Percentiles rank a stretch among this genome's conserved stretches.
Conservation (phyloP, 2,888 invertebrate species). For the Arctia plantaginis region DNA sequence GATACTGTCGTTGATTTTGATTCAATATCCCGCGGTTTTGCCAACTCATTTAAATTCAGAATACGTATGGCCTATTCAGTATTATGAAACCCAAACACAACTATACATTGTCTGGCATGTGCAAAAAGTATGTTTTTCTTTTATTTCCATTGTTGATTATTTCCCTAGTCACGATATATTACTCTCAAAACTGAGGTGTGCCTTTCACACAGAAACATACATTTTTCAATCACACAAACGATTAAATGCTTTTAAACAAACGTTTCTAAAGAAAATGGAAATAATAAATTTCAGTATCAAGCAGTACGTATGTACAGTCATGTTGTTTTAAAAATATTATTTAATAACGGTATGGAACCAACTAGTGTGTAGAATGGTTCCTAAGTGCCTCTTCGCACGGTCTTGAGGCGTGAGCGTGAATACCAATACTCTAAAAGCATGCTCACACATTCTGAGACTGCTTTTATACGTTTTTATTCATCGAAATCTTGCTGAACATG, state of each 20-base stretch:
- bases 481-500: constrained; percentile 35
- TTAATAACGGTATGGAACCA: constrained; percentile 52
- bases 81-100: neutral
- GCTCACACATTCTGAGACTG: constrained; percentile 55
- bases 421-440: constrained; percentile 69
- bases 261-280: neutral
- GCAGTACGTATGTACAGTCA: neutral
- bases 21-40: neutral
- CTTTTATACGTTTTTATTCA: constrained; percentile 52
- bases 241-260: neutral
- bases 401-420: constrained; percentile 55
- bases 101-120: neutral
- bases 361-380: constrained; percentile 45
- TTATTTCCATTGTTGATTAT: neutral
- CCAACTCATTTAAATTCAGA: neutral
- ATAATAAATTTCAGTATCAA: neutral
- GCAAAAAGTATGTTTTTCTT: neutral
- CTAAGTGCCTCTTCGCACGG: constrained; percentile 56
- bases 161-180: neutral
- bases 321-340: constrained; percentile 24
- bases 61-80: neutral
- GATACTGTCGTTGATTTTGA: neutral
- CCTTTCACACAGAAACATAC: neutral
- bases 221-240: neutral
- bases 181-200: neutral